These are phyloP conservation scores for Germaria angustata DNA, from an alignment of 2,888 invertebrate genomes.

Conservation along the genomic window DNA sequence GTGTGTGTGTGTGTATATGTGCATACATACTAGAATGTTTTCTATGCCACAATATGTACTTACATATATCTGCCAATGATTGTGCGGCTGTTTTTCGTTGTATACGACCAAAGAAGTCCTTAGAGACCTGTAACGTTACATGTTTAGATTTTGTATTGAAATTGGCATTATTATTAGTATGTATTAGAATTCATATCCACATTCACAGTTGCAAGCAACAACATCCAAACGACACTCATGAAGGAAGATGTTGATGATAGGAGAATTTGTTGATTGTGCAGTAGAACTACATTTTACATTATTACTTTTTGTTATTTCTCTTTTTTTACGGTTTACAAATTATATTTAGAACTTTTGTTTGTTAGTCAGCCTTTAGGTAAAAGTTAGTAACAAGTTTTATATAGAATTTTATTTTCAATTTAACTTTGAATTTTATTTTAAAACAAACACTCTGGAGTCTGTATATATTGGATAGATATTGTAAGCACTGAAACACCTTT, in stretches of 20 bases:
- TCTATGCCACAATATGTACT: slow-evolving; percentile 57
- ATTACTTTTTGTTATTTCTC: slow-evolving; percentile 3
- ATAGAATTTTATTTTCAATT: slow-evolving; percentile 65
- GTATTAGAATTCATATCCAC: slow-evolving; percentile 41
- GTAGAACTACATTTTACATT: slow-evolving; percentile 34
- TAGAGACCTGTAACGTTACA: slow-evolving; percentile 81
- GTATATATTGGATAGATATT: slow-evolving; percentile 11
- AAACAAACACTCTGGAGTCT: slow-evolving; percentile 33
- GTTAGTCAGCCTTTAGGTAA: slow-evolving; percentile 59
- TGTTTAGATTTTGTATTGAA: slow-evolving; percentile 55
- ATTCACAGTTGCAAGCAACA: slow-evolving; percentile 59
- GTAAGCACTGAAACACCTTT: slow-evolving; percentile 54
- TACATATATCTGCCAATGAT: slow-evolving; percentile 74
- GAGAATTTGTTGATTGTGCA: slow-evolving; percentile 28
- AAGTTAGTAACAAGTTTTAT: slow-evolving; percentile 60
- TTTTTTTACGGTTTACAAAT: slow-evolving; percentile 53
- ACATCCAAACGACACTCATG: slow-evolving; percentile 18
- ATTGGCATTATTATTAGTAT: slow-evolving; percentile 60
- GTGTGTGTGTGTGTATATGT: not conserved
- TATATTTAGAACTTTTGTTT: slow-evolving; percentile 63
- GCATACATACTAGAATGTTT: not conserved
- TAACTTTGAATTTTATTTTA: slow-evolving; percentile 63
- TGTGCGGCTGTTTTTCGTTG: slow-evolving; percentile 76
- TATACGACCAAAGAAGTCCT: slow-evolving; percentile 84
- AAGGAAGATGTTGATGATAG: slow-evolving; percentile 22